phyloP scores from a whole-genome alignment of 2,888 invertebrate genomes.

The Drosophila melanosoma region DNA sequence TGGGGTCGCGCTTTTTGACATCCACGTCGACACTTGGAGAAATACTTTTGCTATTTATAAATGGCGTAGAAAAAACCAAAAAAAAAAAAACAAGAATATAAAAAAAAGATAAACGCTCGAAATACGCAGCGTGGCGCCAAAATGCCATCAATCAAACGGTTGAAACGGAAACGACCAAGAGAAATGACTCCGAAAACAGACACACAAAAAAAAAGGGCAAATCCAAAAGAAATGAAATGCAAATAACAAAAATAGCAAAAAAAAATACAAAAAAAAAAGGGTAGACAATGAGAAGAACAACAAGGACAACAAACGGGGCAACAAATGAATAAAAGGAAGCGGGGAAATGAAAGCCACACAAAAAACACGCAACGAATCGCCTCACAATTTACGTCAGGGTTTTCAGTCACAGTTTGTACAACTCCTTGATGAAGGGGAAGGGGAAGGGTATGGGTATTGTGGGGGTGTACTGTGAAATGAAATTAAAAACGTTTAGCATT shows the following conservation, averaged over 20 bases:
- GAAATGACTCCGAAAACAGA: conserved; percentile 26
- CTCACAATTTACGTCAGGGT: conserved; percentile 54
- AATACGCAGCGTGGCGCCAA: conserved; percentile 45
- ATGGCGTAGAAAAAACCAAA: conserved; percentile 6
- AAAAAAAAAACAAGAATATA: too few species aligned
- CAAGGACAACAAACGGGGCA: conserved; percentile 6
- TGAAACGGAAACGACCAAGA: conserved; percentile 16
- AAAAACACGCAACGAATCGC: conserved; percentile 41
- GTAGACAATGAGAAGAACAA: conserved; percentile 37
- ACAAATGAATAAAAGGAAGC: conserved; percentile 4
- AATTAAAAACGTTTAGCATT: conserved; percentile 70
- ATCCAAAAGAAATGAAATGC: conserved; percentile 34
- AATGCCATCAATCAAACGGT: conserved; percentile 62
- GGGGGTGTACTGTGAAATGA: conserved; percentile 28
- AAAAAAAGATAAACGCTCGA: conserved; percentile 39
- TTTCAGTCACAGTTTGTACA: conserved; percentile 32
- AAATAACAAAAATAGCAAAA: conserved; percentile 23
- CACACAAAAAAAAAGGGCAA: conserved; percentile 3
- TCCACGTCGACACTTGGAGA: conserved; percentile 25
- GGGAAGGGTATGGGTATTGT: neutral
- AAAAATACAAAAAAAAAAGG: conserved; percentile 10
- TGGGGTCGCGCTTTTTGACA: conserved; percentile 37
- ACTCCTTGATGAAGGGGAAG: neutral
- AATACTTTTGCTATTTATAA: conserved; percentile 50
- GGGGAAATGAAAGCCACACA: conserved; percentile 10